These are phyloP conservation scores for Scelioninae gen. 2 DNA, from an alignment of 2,888 invertebrate species.

Conservation along the genomic window DNA sequence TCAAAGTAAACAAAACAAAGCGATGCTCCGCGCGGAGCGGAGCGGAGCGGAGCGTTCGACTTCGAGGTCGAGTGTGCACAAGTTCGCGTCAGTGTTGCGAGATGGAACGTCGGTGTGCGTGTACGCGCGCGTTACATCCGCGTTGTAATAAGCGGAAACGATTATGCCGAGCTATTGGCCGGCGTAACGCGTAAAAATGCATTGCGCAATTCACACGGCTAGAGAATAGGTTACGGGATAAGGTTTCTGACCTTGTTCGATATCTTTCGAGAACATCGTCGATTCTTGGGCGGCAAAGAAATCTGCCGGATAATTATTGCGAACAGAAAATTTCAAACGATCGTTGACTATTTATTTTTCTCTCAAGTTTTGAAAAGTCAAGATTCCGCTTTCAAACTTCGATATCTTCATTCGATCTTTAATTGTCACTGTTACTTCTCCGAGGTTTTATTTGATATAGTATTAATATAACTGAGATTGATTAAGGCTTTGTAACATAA, in stretches of 20 bases:
- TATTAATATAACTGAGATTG: too few relatives aligned
- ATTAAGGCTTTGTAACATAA: too few relatives aligned
- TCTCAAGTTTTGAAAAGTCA: too few relatives aligned
- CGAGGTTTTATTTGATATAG: too few relatives aligned
- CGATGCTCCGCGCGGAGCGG: too few relatives aligned
- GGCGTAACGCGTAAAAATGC: conserved; percentile 39
- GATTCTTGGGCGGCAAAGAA: conserved; percentile 17
- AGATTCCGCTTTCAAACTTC: too few relatives aligned
- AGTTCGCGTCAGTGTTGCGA: not conserved
- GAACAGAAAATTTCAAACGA: too few relatives aligned
- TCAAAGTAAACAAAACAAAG: conserved; percentile 33
- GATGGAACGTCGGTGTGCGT: too few relatives aligned
- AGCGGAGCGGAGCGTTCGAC: too few relatives aligned
- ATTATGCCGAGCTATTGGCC: conserved; percentile 31
- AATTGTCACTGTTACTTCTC: too few relatives aligned
- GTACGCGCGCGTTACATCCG: conserved; percentile 14
- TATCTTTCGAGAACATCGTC: conserved; percentile 38
- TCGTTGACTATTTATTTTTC: too few relatives aligned
- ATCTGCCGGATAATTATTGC: conserved; percentile 1
- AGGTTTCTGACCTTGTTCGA: conserved; percentile 52
- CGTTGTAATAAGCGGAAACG: conserved; percentile 38
- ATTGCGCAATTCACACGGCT: conserved; percentile 28
- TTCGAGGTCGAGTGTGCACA: conserved; percentile 13
- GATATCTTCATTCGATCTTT: too few relatives aligned
- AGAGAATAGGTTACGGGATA: conserved; percentile 45